Percentiles rank a stretch among this genome's conserved stretches.
These are phyloP conservation scores for Heterohyrax brucei DNA, from an alignment of 2,797 vertebrate genomes.

Conservation along the genomic window DNA sequence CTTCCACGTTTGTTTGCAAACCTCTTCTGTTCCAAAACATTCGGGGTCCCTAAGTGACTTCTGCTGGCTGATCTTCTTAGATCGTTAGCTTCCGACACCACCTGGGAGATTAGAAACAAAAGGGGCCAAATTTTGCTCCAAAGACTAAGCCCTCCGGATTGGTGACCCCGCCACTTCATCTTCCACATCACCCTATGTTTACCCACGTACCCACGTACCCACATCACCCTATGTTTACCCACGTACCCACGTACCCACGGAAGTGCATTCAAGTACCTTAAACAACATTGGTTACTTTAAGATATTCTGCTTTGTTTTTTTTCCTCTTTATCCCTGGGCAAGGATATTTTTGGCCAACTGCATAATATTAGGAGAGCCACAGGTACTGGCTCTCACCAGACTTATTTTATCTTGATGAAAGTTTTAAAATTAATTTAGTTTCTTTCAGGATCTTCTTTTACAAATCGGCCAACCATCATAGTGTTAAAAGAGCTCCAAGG, in stretches of 20 bases:
- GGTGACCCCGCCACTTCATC: rapidly evolving
- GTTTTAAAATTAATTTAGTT: too few species aligned
- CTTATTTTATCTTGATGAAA: not conserved
- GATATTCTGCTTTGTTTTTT: not conserved
- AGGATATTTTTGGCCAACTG: not conserved
- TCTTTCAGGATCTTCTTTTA: not conserved
- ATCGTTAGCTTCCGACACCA: not conserved
- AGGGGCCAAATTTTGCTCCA: not conserved
- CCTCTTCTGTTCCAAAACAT: not conserved
- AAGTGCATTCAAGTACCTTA: rapidly evolving
- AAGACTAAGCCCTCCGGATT: rapidly evolving
- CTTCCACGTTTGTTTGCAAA: not conserved
- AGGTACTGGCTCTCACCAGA: rapidly evolving
- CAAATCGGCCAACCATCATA: not conserved
- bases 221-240: rapidly evolving
- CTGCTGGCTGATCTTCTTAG: not conserved
- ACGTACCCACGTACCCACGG: too few species aligned
- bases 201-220: not conserved
- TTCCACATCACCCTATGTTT: rapidly evolving
- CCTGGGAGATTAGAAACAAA: not conserved
- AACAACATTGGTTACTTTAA: not conserved
- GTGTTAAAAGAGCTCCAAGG: not conserved
- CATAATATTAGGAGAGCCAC: not conserved
- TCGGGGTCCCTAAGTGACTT: not conserved
- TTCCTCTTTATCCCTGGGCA: not conserved